Conservation (phyloP, 2,888 invertebrate genomes). For the Alloplasta piceator region DNA sequence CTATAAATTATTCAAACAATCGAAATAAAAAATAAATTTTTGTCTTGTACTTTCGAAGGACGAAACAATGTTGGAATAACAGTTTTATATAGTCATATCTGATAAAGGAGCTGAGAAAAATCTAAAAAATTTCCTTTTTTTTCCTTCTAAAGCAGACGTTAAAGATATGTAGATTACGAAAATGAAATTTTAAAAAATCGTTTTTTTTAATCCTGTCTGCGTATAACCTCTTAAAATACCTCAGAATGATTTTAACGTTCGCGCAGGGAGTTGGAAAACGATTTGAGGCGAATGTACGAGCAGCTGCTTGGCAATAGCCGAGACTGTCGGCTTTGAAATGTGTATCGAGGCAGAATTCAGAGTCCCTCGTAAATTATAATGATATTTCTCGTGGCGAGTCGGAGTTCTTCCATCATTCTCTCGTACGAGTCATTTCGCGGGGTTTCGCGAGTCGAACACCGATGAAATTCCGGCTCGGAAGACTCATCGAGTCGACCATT, state of each 20-base stretch:
- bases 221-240: slow-evolving; percentile 12
- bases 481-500: slow-evolving; percentile 34
- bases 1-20: too few relatives aligned
- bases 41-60: too few relatives aligned
- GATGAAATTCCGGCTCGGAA: slow-evolving; percentile 37
- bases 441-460: slow-evolving; percentile 3
- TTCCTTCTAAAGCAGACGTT: too few relatives aligned
- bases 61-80: too few relatives aligned
- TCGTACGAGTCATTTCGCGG: slow-evolving; percentile 30
- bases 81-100: too few relatives aligned
- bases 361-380: slow-evolving; percentile 61
- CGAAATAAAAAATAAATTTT: too few relatives aligned
- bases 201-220: too few relatives aligned
- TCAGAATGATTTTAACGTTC: slow-evolving; percentile 7
- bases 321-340: neutral
- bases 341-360: slow-evolving; percentile 51
- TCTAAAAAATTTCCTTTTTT: too few relatives aligned
- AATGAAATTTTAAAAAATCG: too few relatives aligned
- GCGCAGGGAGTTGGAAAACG: slow-evolving; percentile 26
- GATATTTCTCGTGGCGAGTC: slow-evolving; percentile 46
- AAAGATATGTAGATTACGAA: too few relatives aligned
- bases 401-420: slow-evolving; percentile 28
- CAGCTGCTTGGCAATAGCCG: slow-evolving; percentile 61
- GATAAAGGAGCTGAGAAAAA: too few relatives aligned
- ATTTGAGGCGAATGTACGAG: slow-evolving; percentile 43